Evolutionary conservation across 2,888 invertebrate genomes (phyloP), one percentile per base, ranked within the genome.

Genomic region (Andrena bicolor): DNA sequence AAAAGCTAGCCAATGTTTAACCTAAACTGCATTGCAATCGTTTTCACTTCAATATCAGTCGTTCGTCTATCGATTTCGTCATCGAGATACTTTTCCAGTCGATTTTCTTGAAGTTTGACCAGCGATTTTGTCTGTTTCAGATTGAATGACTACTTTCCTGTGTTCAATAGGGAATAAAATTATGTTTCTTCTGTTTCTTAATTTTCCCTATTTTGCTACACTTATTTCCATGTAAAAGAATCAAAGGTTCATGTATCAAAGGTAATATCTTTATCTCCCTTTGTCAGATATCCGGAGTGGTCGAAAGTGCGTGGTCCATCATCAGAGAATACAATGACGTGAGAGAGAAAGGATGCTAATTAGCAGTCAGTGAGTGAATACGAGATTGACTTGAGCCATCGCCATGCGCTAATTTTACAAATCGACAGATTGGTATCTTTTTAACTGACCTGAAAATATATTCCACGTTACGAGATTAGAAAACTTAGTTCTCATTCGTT

Each of bases 251-350:
- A n/a, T n/a, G n/a, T n/a, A 13, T 35, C n/a, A 49, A 26, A 53
- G n/a, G 2, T 61, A 51, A 51, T 16, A 20, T n/a, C 48, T 13
- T 30, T 60, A 35, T 51, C 48, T 49, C 63, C 28, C 75, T 68
- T 71, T 32, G 23, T 49, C 61, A 92, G 91, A 48, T 88, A 65
- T 87, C 87, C 49, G 90, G 90, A 28, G 73, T 73, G 1, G 58
- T 75, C 23, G 87, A 90, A 56, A 90, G 88, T 69, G 30, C 80
- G 6, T 51, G 74, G 32, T 71, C 85, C n/a, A 89, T 90, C 51
- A 30, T 89, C 35, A 80, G 63, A 48, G 76, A 82, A 28, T 91
- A 88, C 20, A 32, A 48, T 0, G 77, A 26, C 1, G 69, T 1
- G 6, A 76, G 74, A 30, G 51, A 77, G 32, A 30, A 77, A 10